Conservation (phyloP, 2,113 vertebrate species). For the Martes martes region DNA sequence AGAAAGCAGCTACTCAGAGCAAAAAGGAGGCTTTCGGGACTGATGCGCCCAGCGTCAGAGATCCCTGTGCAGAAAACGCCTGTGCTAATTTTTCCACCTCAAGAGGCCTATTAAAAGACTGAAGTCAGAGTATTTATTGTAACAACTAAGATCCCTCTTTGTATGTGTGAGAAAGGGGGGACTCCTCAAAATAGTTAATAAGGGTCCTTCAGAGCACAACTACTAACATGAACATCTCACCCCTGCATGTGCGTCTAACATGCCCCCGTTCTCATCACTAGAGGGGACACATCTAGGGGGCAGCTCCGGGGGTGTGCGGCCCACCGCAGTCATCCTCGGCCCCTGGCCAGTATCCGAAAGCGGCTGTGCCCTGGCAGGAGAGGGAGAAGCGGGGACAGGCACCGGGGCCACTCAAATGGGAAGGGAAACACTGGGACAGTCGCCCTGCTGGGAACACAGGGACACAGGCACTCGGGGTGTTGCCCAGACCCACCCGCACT, state of each 20-base stretch:
- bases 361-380: not conserved
- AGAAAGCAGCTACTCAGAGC: not conserved
- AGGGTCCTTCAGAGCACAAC: not conserved
- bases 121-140: not conserved
- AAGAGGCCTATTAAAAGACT: not conserved
- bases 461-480: too few relatives aligned
- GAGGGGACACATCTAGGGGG: not conserved
- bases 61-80: not conserved
- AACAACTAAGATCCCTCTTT: not conserved
- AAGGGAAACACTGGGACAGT: not conserved
- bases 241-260: not conserved
- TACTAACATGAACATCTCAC: not conserved
- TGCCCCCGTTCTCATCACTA: not conserved
- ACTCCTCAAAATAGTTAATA: not conserved
- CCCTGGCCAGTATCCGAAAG: too few relatives aligned
- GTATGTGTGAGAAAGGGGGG: too few relatives aligned
- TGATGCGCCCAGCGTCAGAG: not conserved
- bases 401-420: not conserved
- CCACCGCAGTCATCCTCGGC: not conserved
- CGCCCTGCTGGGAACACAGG: not conserved
- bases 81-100: not conserved
- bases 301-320: not conserved
- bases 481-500: fast-evolving
- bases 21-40: not conserved
- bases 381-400: fast-evolving